A percentile compares a stretch with the other conserved stretches of the same genome.
These are phyloP conservation scores for Gadopsis marmoratus DNA, from an alignment of 2,797 vertebrate genomes.

Conservation along the genomic window DNA sequence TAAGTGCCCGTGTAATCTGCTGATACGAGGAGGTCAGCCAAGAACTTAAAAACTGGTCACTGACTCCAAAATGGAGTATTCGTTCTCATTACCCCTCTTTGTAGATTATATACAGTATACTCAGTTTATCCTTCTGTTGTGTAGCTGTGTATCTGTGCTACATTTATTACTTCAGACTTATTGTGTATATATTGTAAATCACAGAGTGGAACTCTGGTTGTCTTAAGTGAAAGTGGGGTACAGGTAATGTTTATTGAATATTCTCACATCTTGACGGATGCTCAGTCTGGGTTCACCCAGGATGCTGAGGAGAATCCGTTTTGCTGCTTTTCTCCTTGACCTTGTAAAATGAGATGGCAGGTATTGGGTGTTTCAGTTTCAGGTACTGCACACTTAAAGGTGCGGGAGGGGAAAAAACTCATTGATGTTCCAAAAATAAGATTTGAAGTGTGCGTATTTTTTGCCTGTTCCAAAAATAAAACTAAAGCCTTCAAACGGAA, in stretches of 20 bases:
- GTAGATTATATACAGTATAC: not conserved
- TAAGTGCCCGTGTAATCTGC: constrained; percentile 72
- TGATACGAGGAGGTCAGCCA: constrained; percentile 55
- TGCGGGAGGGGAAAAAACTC: constrained; percentile 31
- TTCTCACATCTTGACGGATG: constrained; percentile 22
- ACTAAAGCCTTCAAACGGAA: constrained; percentile 33
- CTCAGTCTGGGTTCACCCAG: constrained; percentile 39
- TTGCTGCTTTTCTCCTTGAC: constrained; percentile 40
- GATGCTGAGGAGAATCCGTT: constrained; percentile 52
- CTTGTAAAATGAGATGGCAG: constrained; percentile 45
- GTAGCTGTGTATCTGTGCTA: not conserved
- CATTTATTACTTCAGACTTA: not conserved
- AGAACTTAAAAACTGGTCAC: constrained; percentile 35
- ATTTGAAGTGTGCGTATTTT: constrained; percentile 23
- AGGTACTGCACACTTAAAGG: constrained; percentile 22
- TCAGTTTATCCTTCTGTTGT: not conserved
- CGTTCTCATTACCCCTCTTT: constrained; percentile 24
- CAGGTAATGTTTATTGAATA: constrained; percentile 7
- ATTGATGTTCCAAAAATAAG: constrained; percentile 50
- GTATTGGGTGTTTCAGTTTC: constrained; percentile 45
- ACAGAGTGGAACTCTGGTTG: constrained; percentile 4
- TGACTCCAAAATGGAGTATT: constrained; percentile 25
- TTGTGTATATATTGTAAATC: constrained; percentile 18
- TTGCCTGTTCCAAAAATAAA: constrained; percentile 58
- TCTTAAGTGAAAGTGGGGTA: constrained; percentile 5